Base-by-base conservation (phyloP, 2,797 vertebrate genomes). In the Petrocephalus schoutedeni region DNA sequence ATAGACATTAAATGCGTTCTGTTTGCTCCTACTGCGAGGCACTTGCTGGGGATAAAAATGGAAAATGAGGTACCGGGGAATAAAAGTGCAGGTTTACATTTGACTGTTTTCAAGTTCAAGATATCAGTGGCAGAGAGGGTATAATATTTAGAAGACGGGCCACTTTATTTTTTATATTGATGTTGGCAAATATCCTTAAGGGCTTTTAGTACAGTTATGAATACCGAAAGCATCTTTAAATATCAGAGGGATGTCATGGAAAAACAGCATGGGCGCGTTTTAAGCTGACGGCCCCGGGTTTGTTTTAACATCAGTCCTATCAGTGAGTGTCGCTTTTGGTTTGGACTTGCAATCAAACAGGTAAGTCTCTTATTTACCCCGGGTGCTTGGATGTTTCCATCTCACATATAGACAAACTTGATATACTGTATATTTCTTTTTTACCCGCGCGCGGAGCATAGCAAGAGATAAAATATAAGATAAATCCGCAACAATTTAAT, bases 111-210 rank as follows among this genome's bases (percentile, higher is more conserved):
- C 85, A 88, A 74, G 86, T 53, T 49, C 32, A 49, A 74, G 85
- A 85, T 88, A 89, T 88, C 82, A 58, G 77, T 88, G 87, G 89
- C 57, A 86, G 85, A 54, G 32, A 85, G 71, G 51, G 74, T 88
- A 87, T 87, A 90, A 90, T 90, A 90, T 90, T 90, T 89, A 90
- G 77, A 90, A 61, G 54, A 59, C 21, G 45, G 64, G 53, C n/a
- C 89, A 88, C 88, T 90, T 88, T 90, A 86, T 90, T 87, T 87
- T 57, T 87, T 77, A 89, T 86, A 88, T 56, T 88, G 74, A 86
- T 57, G 85, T 77, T 89, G 89, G 89, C 87, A 89, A 88, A 89
- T 88, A 87, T 88, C 89, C 89, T 87, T 53, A 23, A 85, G 86
- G 85, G 80, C 89, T 90, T 90, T 90, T 90, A 89, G 86, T 82